These are phyloP conservation scores for Maccullochella peelii DNA, from an alignment of 2,113 vertebrate genomes.

Conservation along the genomic window DNA sequence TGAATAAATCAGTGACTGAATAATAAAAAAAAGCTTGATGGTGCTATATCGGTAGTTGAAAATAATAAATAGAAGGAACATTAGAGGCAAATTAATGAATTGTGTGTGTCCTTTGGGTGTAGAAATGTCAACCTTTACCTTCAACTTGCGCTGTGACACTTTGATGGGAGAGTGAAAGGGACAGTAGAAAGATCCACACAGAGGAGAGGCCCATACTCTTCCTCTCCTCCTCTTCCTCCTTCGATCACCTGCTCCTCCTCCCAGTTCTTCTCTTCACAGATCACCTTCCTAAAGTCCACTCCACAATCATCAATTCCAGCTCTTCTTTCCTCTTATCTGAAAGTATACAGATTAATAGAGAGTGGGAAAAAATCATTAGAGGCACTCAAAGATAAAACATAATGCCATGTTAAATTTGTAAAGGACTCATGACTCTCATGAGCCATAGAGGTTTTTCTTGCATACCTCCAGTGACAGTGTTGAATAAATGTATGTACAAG, in stretches of 20 bases:
- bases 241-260: conserved; percentile 61
- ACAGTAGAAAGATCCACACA: conserved; percentile 79
- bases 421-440: conserved; percentile 11
- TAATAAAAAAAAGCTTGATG: neutral
- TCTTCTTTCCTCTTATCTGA: conserved; percentile 71
- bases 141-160: conserved; percentile 78
- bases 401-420: conserved; percentile 44
- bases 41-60: neutral
- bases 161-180: conserved; percentile 71
- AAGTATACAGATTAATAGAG: conserved; percentile 57
- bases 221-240: conserved; percentile 62
- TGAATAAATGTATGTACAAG: neutral
- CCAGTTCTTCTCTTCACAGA: conserved; percentile 51
- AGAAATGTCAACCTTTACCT: conserved; percentile 68
- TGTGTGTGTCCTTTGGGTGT: neutral
- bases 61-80: neutral
- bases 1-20: neutral
- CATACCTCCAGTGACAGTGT: neutral
- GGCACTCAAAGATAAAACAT: conserved; percentile 51
- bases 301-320: conserved; percentile 69
- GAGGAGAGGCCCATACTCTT: conserved; percentile 76
- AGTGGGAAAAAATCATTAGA: conserved; percentile 47
- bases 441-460: neutral
- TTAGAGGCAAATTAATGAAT: neutral
- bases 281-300: conserved; percentile 59